Evolutionary conservation across 2,113 vertebrate species (phyloP), one percentile per base, ranked within the genome.

Genomic region (Ceratotherium simum): DNA sequence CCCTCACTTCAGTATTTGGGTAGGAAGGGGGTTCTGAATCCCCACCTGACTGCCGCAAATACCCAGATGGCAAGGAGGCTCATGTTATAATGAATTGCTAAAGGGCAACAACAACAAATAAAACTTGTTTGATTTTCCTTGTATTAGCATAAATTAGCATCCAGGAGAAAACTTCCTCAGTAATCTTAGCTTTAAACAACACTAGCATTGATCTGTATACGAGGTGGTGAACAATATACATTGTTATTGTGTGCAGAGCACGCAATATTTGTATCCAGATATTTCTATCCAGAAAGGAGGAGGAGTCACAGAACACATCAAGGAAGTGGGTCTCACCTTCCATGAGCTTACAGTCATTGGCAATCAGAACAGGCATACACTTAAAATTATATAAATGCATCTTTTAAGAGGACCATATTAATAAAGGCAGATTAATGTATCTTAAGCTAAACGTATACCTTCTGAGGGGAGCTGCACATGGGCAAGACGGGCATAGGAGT

Each of bases 111-210:
- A 83, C 51, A 96, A 88, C 86, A 89, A 96, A 95, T 91, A 93
- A 92, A 93, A 91, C 78, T 89, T 95, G 94, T 90, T 97, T 96
- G 90, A 91, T 86, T 95, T 95, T 96, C 64, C 23, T 62, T 83
- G 8, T 6, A 85, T 97, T 96, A 94, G 73, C 97, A 96, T 97
- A 92, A 89, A 92, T 97, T 93, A 85, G 20, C 90, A 94, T 93
- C 39, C 48, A 58, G 72, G 67, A 94, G 82, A 91, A 92, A 97
- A 60, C 42, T 2, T 96, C n/a, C 21, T 78, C 54, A 62, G 46
- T 81, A 65, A 72, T 92, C 70, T 97, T 56, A 85, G 54, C 78
- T 95, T 81, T 54, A 54, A 54, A 54, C 51, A 54, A 17, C 51
- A 81, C 73, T 76, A 92, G 29, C n/a, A 67, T 42, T 95, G 51